Percentiles rank a stretch among this genome's conserved stretches.
phyloP scores from a whole-genome alignment of 2,797 vertebrate genomes.

The Enoplosus armatus region DNA sequence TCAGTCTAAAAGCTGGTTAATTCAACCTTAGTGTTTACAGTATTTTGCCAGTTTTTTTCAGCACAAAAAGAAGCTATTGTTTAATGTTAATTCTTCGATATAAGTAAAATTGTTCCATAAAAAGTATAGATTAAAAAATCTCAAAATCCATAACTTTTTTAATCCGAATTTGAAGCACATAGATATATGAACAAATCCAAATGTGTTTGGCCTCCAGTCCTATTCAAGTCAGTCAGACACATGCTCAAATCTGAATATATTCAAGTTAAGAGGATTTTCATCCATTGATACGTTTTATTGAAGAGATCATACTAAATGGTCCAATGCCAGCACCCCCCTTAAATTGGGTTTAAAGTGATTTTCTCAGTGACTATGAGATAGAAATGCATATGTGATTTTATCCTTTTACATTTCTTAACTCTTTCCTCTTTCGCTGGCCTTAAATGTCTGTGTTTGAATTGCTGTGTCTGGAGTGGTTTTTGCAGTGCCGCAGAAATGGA shows the following conservation, averaged over 20 bases:
- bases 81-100: background rate
- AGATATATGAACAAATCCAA: conserved; percentile 17
- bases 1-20: background rate
- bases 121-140: background rate
- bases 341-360: conserved; percentile 67
- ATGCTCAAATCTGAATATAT: conserved; percentile 48
- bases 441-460: conserved; percentile 64
- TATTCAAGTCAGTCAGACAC: conserved; percentile 26
- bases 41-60: background rate
- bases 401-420: conserved; percentile 67
- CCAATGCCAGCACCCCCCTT: conserved; percentile 51
- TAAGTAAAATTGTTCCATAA: background rate
- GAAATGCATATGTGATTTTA: conserved; percentile 59
- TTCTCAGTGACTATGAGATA: conserved; percentile 65
- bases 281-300: conserved; percentile 63
- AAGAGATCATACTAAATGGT: conserved; percentile 62
- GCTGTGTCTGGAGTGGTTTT: conserved; percentile 59
- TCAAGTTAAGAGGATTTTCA: conserved; percentile 62
- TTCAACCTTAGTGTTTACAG: background rate
- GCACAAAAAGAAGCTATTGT: background rate
- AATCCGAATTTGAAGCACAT: conserved; percentile 23
- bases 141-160: background rate
- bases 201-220: conserved; percentile 20
- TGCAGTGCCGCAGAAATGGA: conserved; percentile 54
- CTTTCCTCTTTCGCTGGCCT: conserved; percentile 42